Evolutionary conservation across 2,888 invertebrate genomes (phyloP).

Genomic region (Busseola fusca): DNA sequence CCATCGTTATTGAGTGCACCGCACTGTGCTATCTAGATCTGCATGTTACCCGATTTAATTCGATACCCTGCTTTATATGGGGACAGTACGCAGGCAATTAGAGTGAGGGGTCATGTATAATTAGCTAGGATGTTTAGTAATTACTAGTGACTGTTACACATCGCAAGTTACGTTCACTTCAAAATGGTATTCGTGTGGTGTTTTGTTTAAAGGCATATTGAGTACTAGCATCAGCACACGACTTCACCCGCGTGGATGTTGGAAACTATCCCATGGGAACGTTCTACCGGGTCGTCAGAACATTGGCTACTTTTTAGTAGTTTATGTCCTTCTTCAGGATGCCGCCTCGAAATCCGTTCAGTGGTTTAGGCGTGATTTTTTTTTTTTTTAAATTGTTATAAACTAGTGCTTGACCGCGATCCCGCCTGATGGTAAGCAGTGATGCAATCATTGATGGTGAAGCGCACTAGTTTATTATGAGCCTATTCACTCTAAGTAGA

Average conservation of each 20-base stretch:
- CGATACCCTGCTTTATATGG: not conserved
- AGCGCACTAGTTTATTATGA: too few species aligned
- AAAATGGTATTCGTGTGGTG: too few species aligned
- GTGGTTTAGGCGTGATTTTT: not conserved
- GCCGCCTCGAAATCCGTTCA: not conserved
- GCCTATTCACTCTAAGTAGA: too few species aligned
- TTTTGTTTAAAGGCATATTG: not conserved
- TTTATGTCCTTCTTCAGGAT: not conserved
- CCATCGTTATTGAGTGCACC: constrained; percentile 28
- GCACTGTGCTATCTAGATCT: constrained; percentile 31
- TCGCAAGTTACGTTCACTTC: not conserved
- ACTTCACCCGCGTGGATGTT: not conserved
- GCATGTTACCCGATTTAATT: constrained; percentile 18
- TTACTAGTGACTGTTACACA: not conserved
- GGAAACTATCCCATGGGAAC: not conserved
- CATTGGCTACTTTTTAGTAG: not conserved
- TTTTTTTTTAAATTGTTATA: too few species aligned
- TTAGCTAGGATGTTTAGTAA: constrained; percentile 9
- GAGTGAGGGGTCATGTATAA: not conserved
- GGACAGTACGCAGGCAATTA: constrained; percentile 10
- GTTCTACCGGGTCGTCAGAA: not conserved
- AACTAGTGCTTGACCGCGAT: too few species aligned
- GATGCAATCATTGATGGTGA: too few species aligned
- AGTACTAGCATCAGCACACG: not conserved
- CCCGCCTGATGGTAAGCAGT: too few species aligned